Evolutionary conservation across 2,797 vertebrate genomes (phyloP).

Genomic region (Agapornis canus): DNA sequence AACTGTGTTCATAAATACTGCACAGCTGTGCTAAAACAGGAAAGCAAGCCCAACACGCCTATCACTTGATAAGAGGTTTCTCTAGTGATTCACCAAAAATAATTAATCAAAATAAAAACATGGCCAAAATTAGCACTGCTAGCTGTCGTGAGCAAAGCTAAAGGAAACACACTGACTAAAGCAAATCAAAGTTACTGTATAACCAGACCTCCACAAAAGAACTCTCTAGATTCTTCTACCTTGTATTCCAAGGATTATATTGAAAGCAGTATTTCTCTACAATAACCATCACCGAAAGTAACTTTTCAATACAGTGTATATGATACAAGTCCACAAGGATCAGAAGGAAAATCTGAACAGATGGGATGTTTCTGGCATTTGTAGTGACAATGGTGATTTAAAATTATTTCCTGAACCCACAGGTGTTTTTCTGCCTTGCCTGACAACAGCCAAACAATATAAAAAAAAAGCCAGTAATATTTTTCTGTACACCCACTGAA

Average conservation of each 20-base stretch:
- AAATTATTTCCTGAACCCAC: not conserved
- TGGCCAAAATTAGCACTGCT: slow-evolving; percentile 6
- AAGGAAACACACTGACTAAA: slow-evolving; percentile 23
- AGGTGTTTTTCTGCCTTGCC: not conserved
- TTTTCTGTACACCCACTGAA: not conserved
- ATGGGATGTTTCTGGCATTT: not conserved
- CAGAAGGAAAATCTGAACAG: not conserved
- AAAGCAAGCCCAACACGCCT: not conserved
- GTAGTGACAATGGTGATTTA: not conserved
- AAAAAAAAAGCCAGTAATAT: not conserved
- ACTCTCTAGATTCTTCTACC: not conserved
- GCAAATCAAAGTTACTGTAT: not conserved
- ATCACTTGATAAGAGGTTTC: slow-evolving; percentile 35
- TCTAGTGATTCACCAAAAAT: slow-evolving; percentile 34
- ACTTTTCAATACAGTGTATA: not conserved
- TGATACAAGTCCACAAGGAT: not conserved
- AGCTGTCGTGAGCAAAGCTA: not conserved
- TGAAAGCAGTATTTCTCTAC: not conserved
- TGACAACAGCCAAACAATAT: not conserved
- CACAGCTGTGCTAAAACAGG: not conserved
- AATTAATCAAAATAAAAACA: slow-evolving; percentile 41
- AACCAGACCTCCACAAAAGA: not conserved
- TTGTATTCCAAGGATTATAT: not conserved
- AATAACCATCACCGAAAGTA: not conserved
- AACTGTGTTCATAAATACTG: not conserved